These are phyloP conservation scores for Volucella zonaria DNA, from an alignment of 2,888 invertebrate genomes.

Conservation along the genomic window DNA sequence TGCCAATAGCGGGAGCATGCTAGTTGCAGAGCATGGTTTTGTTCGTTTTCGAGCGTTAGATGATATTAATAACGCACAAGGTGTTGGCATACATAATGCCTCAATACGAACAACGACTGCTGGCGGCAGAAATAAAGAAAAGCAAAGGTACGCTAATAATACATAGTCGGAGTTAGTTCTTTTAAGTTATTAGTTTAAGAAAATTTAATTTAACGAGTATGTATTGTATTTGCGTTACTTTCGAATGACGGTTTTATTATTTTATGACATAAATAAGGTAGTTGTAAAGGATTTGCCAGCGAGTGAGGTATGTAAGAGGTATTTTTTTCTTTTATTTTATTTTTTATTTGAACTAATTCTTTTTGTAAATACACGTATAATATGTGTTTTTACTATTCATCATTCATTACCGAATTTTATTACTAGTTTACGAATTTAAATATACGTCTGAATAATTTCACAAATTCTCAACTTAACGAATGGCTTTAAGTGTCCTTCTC, in stretches of 20 bases:
- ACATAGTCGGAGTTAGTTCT: slow-evolving; percentile 75
- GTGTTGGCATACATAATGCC: slow-evolving; percentile 77
- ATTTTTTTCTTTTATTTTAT: too few species aligned
- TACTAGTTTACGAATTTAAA: too few species aligned
- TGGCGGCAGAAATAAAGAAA: slow-evolving; percentile 70
- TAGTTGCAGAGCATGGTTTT: slow-evolving; percentile 95
- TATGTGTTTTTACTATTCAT: too few species aligned
- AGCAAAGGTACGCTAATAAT: slow-evolving; percentile 75
- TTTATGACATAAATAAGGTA: too few species aligned
- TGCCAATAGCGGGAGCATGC: slow-evolving; percentile 87
- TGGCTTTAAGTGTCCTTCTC: too few species aligned
- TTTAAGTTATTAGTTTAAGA: slow-evolving; percentile 64
- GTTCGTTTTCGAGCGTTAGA: slow-evolving; percentile 91
- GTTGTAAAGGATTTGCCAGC: too few species aligned
- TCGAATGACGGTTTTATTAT: background rate
- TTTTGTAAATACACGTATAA: too few species aligned
- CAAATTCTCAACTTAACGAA: too few species aligned
- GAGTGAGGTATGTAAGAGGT: too few species aligned
- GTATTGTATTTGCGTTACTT: slow-evolving; percentile 10
- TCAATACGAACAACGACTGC: slow-evolving; percentile 75
- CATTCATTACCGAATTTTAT: too few species aligned
- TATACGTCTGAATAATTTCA: too few species aligned
- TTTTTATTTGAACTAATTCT: too few species aligned
- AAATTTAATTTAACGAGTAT: slow-evolving; percentile 25
- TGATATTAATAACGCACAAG: slow-evolving; percentile 78